phyloP scores from a whole-genome alignment of 2,888 invertebrate species.

The Lissonota sp. region DNA sequence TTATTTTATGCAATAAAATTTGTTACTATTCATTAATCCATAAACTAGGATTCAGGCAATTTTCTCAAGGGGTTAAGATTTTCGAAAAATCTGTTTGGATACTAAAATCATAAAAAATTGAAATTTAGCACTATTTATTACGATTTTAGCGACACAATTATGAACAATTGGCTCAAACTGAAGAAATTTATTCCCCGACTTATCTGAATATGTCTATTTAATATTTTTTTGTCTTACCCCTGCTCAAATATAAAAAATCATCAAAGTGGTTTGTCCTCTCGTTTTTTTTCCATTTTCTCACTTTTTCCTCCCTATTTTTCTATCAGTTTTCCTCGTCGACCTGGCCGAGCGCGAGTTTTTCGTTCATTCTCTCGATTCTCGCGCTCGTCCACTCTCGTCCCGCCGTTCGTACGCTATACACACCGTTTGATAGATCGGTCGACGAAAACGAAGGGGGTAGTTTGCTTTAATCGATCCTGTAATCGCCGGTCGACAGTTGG shows the following conservation, averaged over 20 bases:
- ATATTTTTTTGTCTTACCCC: neutral
- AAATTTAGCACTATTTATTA: too few species aligned
- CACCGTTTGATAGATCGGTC: constrained; percentile 82
- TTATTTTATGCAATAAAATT: too few species aligned
- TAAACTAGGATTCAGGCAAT: too few species aligned
- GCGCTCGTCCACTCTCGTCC: constrained; percentile 62
- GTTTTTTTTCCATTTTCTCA: neutral
- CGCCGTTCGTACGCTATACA: constrained; percentile 66
- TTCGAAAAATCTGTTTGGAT: too few species aligned
- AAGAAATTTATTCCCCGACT: neutral
- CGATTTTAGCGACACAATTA: neutral
- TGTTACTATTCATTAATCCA: too few species aligned
- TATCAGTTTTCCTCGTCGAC: constrained; percentile 9
- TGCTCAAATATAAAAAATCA: neutral
- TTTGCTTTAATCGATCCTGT: constrained; percentile 84
- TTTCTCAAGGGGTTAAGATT: too few species aligned
- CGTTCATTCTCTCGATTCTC: constrained; percentile 44
- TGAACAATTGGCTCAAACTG: neutral
- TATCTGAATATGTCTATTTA: constrained; percentile 19
- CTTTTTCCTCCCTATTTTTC: neutral
- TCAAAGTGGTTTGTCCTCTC: neutral
- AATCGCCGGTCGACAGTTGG: constrained; percentile 84
- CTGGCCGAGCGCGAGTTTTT: neutral
- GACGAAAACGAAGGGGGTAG: constrained; percentile 83
- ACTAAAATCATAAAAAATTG: too few species aligned